Base-by-base conservation (phyloP, 2,797 vertebrate species). In the Cheirogaleus major region DNA sequence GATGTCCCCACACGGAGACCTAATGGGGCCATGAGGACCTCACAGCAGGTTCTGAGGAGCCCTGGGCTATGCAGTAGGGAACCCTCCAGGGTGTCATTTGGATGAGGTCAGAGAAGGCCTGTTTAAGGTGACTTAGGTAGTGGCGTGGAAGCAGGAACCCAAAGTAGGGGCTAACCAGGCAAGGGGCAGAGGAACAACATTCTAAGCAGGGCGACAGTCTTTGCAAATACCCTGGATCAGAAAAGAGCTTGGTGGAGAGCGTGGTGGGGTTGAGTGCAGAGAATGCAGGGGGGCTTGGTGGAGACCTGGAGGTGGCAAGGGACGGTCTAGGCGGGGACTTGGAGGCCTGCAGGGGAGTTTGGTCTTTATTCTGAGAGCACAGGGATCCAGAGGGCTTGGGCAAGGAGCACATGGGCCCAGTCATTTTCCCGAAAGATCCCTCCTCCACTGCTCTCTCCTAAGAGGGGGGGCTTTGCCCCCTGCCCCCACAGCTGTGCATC, bases 261-360 rank as follows among this genome's bases (percentile, higher is more conserved):
- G n/a, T 7, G 27, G 14, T 38, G 1, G 12, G 4, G n/a, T 5
- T 27, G 72, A 38, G 22, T 27, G 0, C 63, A 52, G 80, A 70
- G 59, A 14, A 25, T 15, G 32, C 3, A 13, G 38, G 35, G 14
- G 14, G 57, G 15, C 1, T 1, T 4, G 18, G 4, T 0, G 1
- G n/a, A 41, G 70, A 27, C 4, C 1, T 2, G 11, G 55, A 13
- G 15, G 48, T 1, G 0, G 32, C 25, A 25, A 14, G 41, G 55
- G 27, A 22, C 4, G 0, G 7, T 0, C 17, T 13, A 2, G 27
- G 22, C 0, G 0, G 7, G 38, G 11, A 10, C 67, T 72, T 0
- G 2, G 11, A 14, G 30, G 12, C n/a, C 43, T 22, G 11, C 23
- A 17, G 35, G 52, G 67, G 25, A 4, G 0, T 38, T 23, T 7